Conservation (phyloP, 2,797 vertebrate genomes). For the Cryptoprocta ferox region DNA sequence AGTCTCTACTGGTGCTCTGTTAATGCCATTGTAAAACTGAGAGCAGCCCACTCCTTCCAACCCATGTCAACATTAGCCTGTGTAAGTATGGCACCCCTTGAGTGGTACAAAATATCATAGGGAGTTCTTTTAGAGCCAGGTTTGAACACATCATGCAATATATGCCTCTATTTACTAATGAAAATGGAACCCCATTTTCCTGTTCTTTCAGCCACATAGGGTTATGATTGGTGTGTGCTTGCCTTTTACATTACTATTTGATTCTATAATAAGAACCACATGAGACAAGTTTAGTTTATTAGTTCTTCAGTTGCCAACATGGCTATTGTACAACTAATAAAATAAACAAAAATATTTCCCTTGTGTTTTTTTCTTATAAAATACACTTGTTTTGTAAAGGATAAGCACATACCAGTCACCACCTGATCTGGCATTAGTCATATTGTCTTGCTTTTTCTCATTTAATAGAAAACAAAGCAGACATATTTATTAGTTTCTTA, state of each 20-base stretch:
- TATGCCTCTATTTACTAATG: conserved; percentile 40
- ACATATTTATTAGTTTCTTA: conserved; percentile 77
- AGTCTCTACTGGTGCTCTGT: background rate
- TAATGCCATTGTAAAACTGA: background rate
- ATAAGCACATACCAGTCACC: conserved; percentile 73
- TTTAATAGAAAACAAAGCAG: conserved; percentile 80
- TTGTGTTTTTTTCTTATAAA: conserved; percentile 79
- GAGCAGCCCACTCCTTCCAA: background rate
- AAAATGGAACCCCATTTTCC: conserved; percentile 40
- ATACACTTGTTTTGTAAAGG: conserved; percentile 76
- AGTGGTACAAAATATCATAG: background rate
- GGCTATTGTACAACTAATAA: conserved; percentile 84
- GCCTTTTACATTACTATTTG: conserved; percentile 77
- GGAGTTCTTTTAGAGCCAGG: background rate
- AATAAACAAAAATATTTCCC: conserved; percentile 82
- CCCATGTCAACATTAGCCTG: background rate
- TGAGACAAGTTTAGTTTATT: conserved; percentile 82
- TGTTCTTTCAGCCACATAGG: conserved; percentile 47
- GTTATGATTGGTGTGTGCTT: conserved; percentile 31
- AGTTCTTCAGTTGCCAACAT: conserved; percentile 83
- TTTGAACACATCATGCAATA: background rate
- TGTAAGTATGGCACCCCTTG: background rate
- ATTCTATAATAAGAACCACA: conserved; percentile 84
- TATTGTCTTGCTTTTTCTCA: conserved; percentile 75
- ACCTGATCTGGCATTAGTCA: conserved; percentile 68